Base-by-base conservation (phyloP, 2,797 vertebrate species). In the Notolabrus celidotus region DNA sequence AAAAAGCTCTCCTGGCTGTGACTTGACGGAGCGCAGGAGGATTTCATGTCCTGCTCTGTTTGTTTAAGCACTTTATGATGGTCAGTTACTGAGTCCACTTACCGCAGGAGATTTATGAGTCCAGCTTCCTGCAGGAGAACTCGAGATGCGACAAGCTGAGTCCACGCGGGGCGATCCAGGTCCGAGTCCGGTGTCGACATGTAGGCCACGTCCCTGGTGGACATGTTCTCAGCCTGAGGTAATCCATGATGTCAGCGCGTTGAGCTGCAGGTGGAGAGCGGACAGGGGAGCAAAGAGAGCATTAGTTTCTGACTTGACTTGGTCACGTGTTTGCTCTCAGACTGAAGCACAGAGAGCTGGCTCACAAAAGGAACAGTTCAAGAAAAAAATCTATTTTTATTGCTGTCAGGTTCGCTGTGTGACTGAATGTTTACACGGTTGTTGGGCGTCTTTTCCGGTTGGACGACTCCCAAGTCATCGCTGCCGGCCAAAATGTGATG, bases 161-260 rank as follows among this genome's bases (percentile, higher is more conserved):
- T 71, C 67, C 79, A 56, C 61, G 63, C 77, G 41, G 60, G 74
- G 67, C 42, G 73, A 78, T 74, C 72, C 23, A 60, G 77, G 72
- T 67, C 5, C 12, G 25, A 36, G 74, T 80, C 81, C 85, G 60
- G 82, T n/a, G 74, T 80, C 74, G 68, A 76, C 89, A 88, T 91
- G 85, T 91, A 91, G 88, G 91, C 90, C 92, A 85, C 53, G 80
- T 93, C 89, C 87, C 91, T 62, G 73, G 86, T 87, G 89, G 58
- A 71, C 83, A 75, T 89, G 87, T 65, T 90, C 88, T 89, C 88
- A 87, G 73, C 69, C 64, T 91, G 91, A 92, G 86, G 87, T 91
- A 80, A 93, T 86, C 83, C 76, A 89, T 92, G 87, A 92, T 86
- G 88, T 92, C 89, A 93, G 65, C 12, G 53, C 76, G 63, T 80